These are phyloP conservation scores for Drosophila quadrilineata DNA, from an alignment of 1,140 invertebrate species.

Conservation along the genomic window DNA sequence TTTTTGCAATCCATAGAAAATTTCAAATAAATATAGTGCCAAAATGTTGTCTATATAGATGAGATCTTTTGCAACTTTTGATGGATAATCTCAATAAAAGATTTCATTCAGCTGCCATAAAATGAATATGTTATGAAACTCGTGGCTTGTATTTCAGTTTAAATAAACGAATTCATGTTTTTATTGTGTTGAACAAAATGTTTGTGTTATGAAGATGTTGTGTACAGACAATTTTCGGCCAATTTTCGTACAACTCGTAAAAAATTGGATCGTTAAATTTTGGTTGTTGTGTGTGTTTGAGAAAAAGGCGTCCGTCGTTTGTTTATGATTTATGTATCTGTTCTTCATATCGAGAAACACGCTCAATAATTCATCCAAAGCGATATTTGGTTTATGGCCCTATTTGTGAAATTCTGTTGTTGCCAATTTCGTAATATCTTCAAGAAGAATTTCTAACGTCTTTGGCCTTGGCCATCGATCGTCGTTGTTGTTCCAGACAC, in stretches of 20 bases:
- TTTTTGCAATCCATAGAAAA: not conserved
- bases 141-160: too few relatives aligned
- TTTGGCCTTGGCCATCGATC: conserved; percentile 55
- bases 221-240: conserved; percentile 34
- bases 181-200: not conserved
- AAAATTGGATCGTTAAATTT: conserved; percentile 56
- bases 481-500: too few relatives aligned
- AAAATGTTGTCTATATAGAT: not conserved
- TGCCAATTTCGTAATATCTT: conserved; percentile 25
- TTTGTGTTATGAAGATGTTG: conserved; percentile 24
- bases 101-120: not conserved
- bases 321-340: conserved; percentile 58
- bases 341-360: conserved; percentile 27
- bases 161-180: too few relatives aligned
- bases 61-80: not conserved
- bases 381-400: conserved; percentile 32
- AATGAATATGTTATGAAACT: too few relatives aligned
- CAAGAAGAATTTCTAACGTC: conserved; percentile 25
- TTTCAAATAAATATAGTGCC: not conserved
- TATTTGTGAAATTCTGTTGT: conserved; percentile 13
- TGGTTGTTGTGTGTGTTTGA: too few relatives aligned
- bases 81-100: conserved; percentile 17
- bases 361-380: conserved; percentile 30
- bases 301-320: conserved; percentile 35
- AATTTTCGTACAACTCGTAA: conserved; percentile 44